Conservation (phyloP, 2,797 vertebrate species). For the Neostethus bicornis region DNA sequence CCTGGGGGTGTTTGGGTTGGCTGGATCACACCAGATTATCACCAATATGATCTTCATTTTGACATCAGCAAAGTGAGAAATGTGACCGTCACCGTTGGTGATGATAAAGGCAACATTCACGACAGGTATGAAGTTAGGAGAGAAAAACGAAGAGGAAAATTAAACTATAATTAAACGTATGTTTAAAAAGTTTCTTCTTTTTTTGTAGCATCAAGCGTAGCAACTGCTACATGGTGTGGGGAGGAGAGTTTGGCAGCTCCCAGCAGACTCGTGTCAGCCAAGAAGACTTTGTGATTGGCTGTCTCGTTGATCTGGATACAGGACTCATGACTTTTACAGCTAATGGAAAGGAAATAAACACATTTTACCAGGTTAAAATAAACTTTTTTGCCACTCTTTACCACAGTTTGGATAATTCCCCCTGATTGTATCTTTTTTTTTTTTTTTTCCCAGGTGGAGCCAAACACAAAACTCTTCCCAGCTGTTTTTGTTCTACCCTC, state of each 20-base stretch:
- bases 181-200: constrained; percentile 1
- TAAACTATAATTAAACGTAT: background rate
- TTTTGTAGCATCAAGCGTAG: constrained; percentile 89
- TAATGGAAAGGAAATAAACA: constrained; percentile 95
- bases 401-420: constrained; percentile 1
- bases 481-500: constrained; percentile 90
- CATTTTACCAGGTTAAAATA: constrained; percentile 92
- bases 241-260: constrained; percentile 89
- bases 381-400: background rate
- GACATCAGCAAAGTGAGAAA: constrained; percentile 91
- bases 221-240: constrained; percentile 97
- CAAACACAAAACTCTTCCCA: constrained; percentile 93
- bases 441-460: constrained; percentile 87
- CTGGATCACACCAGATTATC: constrained; percentile 96
- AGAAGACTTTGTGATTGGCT: constrained; percentile 91
- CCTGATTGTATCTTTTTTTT: constrained; percentile 1
- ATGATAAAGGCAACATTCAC: constrained; percentile 92
- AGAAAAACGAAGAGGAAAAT: background rate
- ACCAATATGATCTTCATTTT: constrained; percentile 89
- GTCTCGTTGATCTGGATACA: constrained; percentile 90
- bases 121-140: constrained; percentile 83
- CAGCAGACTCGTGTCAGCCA: constrained; percentile 92
- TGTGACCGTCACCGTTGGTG: constrained; percentile 92
- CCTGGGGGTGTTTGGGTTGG: constrained; percentile 90
- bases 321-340: constrained; percentile 95